Evolutionary conservation across 2,888 invertebrate species (phyloP).

Genomic region (Dicyrtomina minuta): DNA sequence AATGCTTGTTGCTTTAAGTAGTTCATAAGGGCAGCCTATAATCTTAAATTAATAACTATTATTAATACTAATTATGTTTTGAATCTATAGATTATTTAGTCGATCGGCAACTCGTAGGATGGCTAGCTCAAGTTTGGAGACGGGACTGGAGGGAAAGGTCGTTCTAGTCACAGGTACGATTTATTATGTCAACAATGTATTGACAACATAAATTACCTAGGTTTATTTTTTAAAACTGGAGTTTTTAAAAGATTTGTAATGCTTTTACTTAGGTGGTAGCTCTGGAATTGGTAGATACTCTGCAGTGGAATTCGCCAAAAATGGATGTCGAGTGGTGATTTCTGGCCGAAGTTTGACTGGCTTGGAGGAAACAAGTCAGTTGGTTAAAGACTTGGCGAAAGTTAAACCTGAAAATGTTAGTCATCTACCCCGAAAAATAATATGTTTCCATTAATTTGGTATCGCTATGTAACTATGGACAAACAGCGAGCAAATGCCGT

Average conservation of each 20-base stretch:
- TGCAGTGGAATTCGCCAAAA: slow-evolving; percentile 71
- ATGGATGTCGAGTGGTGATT: slow-evolving; percentile 73
- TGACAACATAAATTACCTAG: not conserved
- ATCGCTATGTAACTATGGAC: no score
- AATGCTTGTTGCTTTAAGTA: no score
- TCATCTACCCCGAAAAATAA: no score
- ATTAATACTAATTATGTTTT: no score
- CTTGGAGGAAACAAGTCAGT: slow-evolving; percentile 59
- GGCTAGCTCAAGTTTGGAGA: slow-evolving; percentile 35
- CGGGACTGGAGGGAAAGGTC: slow-evolving; percentile 45
- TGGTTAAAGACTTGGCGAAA: slow-evolving; percentile 37
- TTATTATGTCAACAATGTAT: not conserved
- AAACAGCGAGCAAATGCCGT: no score
- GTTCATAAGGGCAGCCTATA: no score
- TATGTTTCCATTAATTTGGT: not conserved
- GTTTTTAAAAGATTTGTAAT: no score
- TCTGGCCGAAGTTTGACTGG: slow-evolving; percentile 71
- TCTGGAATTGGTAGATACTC: slow-evolving; percentile 84
- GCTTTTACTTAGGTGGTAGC: slow-evolving; percentile 63
- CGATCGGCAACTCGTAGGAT: not conserved
- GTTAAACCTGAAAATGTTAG: slow-evolving; percentile 29
- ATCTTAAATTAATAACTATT: no score
- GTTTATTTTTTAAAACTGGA: no score
- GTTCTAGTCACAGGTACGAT: slow-evolving; percentile 45
- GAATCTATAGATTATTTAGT: not conserved